Evolutionary conservation across 2,888 invertebrate genomes (phyloP).

Genomic region (Phrixothrix hirtus): DNA sequence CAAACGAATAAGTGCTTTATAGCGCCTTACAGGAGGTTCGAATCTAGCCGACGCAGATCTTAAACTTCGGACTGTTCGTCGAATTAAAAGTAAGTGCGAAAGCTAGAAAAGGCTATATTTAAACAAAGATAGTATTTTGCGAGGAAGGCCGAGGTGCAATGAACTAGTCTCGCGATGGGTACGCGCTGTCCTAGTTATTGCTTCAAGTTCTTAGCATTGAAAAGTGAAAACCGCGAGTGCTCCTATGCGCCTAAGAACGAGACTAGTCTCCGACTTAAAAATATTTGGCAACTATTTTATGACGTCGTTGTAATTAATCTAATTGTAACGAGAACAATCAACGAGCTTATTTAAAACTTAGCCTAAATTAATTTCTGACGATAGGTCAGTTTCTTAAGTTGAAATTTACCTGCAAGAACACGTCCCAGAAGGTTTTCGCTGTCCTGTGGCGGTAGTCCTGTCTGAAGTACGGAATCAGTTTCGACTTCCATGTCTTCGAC

Average conservation of each 20-base stretch:
- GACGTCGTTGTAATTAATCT: slow-evolving; percentile 16
- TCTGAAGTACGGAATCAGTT: slow-evolving; percentile 30
- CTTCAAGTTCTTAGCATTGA: slow-evolving; percentile 28
- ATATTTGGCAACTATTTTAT: slow-evolving; percentile 26
- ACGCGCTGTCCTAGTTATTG: slow-evolving; percentile 53
- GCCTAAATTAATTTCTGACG: slow-evolving; percentile 6
- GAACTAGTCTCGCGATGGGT: slow-evolving; percentile 62
- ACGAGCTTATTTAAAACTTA: slow-evolving; percentile 15
- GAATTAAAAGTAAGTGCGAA: slow-evolving; percentile 49
- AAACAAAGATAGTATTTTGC: slow-evolving; percentile 43
- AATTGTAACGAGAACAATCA: slow-evolving; percentile 8
- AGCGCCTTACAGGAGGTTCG: slow-evolving; percentile 41
- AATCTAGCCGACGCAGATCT: slow-evolving; percentile 50
- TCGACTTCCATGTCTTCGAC: slow-evolving; percentile 53
- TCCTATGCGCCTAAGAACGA: slow-evolving; percentile 25
- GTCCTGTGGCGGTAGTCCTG: slow-evolving; percentile 35
- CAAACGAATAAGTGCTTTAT: slow-evolving; percentile 16
- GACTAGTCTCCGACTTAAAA: slow-evolving; percentile 19
- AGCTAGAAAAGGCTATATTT: slow-evolving; percentile 34
- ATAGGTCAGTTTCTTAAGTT: slow-evolving; percentile 15
- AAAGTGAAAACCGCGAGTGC: slow-evolving; percentile 47
- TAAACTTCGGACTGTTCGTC: slow-evolving; percentile 46
- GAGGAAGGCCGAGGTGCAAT: slow-evolving; percentile 65
- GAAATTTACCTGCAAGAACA: slow-evolving; percentile 61
- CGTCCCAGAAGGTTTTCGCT: slow-evolving; percentile 62